Percentiles rank a stretch among this genome's conserved stretches.
phyloP scores from a whole-genome alignment of 2,113 vertebrate genomes.

The Malurus melanocephalus region DNA sequence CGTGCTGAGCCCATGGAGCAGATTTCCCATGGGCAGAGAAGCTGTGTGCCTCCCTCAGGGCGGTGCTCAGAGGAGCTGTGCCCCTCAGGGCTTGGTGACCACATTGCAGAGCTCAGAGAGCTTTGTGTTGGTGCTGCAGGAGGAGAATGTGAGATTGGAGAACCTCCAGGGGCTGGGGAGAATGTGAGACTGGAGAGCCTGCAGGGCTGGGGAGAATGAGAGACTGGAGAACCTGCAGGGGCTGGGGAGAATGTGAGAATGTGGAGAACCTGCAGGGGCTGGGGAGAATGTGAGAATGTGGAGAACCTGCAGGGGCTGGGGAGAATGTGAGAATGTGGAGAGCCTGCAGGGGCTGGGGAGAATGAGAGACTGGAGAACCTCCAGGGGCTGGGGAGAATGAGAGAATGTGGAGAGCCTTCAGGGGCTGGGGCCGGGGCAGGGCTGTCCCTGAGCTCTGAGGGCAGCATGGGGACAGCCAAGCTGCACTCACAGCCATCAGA shows the following conservation, averaged over 20 bases:
- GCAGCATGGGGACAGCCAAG: not conserved
- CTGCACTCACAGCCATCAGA: rapidly evolving
- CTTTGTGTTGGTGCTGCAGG: not conserved
- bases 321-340: rapidly evolving
- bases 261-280: not conserved
- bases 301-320: no score
- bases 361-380: no score
- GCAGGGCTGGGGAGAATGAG: rapidly evolving
- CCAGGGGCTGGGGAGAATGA: no score
- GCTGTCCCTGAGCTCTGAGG: not conserved
- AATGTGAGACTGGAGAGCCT: not conserved
- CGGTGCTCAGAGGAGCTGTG: not conserved
- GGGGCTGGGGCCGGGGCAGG: not conserved
- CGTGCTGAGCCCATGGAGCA: not conserved
- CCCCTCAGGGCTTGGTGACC: not conserved
- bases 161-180: not conserved
- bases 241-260: rapidly evolving
- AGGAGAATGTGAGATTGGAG: rapidly evolving
- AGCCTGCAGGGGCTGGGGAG: no score
- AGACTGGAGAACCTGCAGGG: not conserved
- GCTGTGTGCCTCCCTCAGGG: not conserved
- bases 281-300: no score
- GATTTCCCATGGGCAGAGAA: not conserved
- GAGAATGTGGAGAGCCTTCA: not conserved
- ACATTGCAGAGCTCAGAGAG: not conserved